These are phyloP conservation scores for Euglossa dilemma DNA, from an alignment of 1,140 invertebrate species.

Conservation along the genomic window DNA sequence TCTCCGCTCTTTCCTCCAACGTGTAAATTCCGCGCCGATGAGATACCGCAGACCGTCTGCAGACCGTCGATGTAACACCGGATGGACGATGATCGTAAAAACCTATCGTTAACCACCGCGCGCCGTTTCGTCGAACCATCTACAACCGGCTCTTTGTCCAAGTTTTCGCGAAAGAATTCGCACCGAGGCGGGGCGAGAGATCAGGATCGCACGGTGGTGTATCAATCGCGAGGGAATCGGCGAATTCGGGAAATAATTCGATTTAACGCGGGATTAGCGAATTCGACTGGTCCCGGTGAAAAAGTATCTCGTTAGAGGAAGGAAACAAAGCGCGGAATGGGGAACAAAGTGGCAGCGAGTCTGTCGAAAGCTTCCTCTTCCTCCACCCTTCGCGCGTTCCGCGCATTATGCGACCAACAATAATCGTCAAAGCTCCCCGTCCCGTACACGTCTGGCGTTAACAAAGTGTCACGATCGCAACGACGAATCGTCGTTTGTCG, in stretches of 20 bases:
- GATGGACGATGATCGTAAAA: slow-evolving; percentile 23
- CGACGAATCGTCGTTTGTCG: slow-evolving; percentile 34
- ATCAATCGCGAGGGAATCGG: too few relatives aligned
- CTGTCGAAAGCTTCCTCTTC: slow-evolving; percentile 12
- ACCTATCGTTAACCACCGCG: background rate
- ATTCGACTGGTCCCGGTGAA: too few relatives aligned
- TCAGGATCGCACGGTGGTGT: background rate
- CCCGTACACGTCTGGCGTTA: slow-evolving; percentile 30
- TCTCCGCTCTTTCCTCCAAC: slow-evolving; percentile 23
- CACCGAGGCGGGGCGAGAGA: background rate
- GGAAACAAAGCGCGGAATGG: slow-evolving; percentile 9
- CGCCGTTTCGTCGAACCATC: background rate
- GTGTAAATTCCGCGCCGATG: slow-evolving; percentile 58
- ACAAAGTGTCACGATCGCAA: slow-evolving; percentile 48
- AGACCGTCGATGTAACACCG: slow-evolving; percentile 32
- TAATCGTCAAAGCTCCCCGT: slow-evolving; percentile 38
- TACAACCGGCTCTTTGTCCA: slow-evolving; percentile 7
- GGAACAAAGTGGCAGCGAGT: slow-evolving; percentile 30
- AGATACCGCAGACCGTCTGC: slow-evolving; percentile 33
- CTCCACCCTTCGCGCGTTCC: background rate
- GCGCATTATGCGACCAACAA: slow-evolving; percentile 39
- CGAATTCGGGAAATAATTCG: background rate
- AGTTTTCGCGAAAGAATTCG: background rate
- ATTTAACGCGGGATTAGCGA: too few relatives aligned
- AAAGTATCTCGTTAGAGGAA: background rate